These are phyloP conservation scores for Trinectes maculatus DNA, from an alignment of 2,113 vertebrate species.

Conservation along the genomic window DNA sequence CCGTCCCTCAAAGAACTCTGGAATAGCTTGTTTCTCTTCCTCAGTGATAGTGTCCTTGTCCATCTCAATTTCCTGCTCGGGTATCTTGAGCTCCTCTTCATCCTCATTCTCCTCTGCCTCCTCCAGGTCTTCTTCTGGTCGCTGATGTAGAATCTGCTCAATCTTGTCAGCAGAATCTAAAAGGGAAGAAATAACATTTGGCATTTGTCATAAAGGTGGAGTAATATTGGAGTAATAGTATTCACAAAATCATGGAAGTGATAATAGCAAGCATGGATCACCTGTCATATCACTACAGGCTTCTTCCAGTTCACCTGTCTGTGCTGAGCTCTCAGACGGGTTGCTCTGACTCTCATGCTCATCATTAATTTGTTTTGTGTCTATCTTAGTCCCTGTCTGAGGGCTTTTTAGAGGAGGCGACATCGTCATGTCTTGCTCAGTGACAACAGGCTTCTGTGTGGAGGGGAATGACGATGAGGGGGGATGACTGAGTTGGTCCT, in stretches of 20 bases:
- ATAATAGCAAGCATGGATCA: constrained; percentile 11
- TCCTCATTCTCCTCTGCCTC: constrained; percentile 77
- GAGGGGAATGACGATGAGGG: not conserved
- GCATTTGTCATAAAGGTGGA: not conserved
- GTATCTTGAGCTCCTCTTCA: constrained; percentile 88
- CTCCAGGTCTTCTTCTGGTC: constrained; percentile 34
- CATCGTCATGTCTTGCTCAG: not conserved
- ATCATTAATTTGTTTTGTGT: constrained; percentile 9
- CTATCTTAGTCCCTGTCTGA: constrained; percentile 8
- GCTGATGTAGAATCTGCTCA: constrained; percentile 24
- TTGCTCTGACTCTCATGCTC: constrained; percentile 19
- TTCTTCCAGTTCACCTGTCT: constrained; percentile 10
- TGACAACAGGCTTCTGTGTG: constrained; percentile 11
- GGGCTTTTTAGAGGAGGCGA: not conserved
- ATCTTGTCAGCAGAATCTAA: constrained; percentile 44
- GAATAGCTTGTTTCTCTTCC: constrained; percentile 96
- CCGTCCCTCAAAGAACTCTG: constrained; percentile 97
- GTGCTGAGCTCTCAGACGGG: constrained; percentile 23
- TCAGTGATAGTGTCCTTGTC: constrained; percentile 87
- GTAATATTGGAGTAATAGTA: too few species aligned
- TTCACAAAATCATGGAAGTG: not conserved
- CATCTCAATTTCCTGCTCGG: constrained; percentile 90
- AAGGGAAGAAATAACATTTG: not conserved
- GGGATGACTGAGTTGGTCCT: not conserved
- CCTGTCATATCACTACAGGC: constrained; percentile 28